A percentile compares a stretch with the other conserved stretches of the same genome.
These are phyloP conservation scores for Leptothorax acervorum DNA, from an alignment of 2,888 invertebrate species.

Conservation along the genomic window DNA sequence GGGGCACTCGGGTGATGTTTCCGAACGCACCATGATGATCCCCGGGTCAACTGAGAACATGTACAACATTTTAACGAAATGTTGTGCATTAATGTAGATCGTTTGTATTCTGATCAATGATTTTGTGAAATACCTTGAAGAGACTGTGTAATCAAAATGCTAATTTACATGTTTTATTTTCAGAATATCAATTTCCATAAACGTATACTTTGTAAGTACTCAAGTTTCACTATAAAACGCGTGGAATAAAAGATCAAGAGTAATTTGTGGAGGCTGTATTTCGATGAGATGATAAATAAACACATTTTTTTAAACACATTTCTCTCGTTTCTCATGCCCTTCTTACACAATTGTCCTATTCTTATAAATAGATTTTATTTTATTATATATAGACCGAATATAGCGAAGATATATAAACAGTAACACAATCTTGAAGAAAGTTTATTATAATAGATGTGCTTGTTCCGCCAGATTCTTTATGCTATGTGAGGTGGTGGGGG, in stretches of 20 bases:
- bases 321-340: neutral
- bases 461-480: constrained; percentile 54
- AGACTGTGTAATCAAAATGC: neutral
- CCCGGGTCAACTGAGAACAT: constrained; percentile 86
- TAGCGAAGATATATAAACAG: neutral
- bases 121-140: neutral
- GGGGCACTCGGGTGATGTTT: too few species aligned
- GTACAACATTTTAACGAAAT: constrained; percentile 80
- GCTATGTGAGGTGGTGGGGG: constrained; percentile 83
- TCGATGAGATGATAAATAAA: constrained; percentile 27
- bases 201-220: neutral
- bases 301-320: constrained; percentile 22
- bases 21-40: too few species aligned
- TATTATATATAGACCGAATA: neutral
- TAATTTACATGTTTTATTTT: constrained; percentile 9
- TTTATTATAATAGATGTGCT: neutral
- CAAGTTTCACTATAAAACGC: neutral
- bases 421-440: neutral
- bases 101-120: constrained; percentile 80
- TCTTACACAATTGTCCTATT: neutral
- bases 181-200: neutral
- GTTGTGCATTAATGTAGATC: constrained; percentile 75
- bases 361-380: neutral
- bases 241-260: neutral
- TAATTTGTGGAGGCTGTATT: constrained; percentile 13